Base-by-base conservation (phyloP, 2,797 vertebrate genomes). In the Hyperoplus lanceolatus region DNA sequence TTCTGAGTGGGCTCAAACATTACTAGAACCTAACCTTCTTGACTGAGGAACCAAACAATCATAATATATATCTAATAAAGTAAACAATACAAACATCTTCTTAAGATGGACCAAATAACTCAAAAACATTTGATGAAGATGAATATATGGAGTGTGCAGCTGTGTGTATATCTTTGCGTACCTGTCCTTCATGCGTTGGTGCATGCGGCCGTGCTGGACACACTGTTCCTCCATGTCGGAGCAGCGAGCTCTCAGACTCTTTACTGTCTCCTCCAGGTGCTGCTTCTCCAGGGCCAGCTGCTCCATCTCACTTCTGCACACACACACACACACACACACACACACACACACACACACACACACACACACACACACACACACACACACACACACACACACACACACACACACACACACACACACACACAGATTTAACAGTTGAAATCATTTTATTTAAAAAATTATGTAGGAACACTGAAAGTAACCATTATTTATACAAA, bases 171-270 rank as follows among this genome's bases (percentile, higher is more conserved):
- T 53, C 71, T 75, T 66, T 53, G 41, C 53, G 1, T 92, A 99
- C 97, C 97, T 97, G 73, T 94, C 93, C 90, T 97, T 98, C 97
- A 98, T 98, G 80, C 94, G 95, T 83, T 97, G 96, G 84, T 98
- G 97, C 83, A 98, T 94, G 86, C 84, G 94, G 56, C 97, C 97
- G 43, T 98, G 97, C 75, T 97, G 97, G 84, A 98, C 93, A 86
- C 97, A 98, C 68, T 98, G 97, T 51, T 96, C 94, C 87, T 98
- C 96, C 95, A 98, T 93, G 89, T 97, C 94, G 16, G 92, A 87
- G 91, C 96, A 97, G 78, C 96, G 94, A 79, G 93, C 93, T 94
- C 94, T 95, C 90, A 96, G 92, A 89, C 95, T 96, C 86, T 93
- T 95, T 77, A 96, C 90, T 14, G 93, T 95, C 82, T 96, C 95